Evolutionary conservation across 23 tunicate genomes (phyloP), one percentile per base, ranked within the genome.

Genomic region (Trididemnum clinides): DNA sequence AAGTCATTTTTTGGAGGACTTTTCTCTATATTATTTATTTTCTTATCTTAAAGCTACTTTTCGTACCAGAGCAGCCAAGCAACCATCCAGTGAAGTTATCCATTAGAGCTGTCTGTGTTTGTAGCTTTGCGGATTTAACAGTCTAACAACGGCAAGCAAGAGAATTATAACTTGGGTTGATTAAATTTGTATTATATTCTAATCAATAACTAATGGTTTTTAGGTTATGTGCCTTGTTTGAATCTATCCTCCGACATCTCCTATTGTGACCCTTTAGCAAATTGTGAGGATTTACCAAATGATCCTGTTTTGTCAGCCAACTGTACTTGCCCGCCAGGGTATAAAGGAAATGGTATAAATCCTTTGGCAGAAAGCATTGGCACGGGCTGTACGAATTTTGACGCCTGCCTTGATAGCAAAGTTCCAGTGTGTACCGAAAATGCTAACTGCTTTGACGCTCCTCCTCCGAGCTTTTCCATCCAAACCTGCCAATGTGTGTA

Each of bases 301-400:
- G 10, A 15, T 2, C 30, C 10, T 6, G 6, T 6, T 10, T 5
- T 2, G n/a, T 31, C 31, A 6, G 75, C 75, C 49, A 89, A 39
- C 44, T 94, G 98, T 76, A 49, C 58, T 19, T 94, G 98, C 73
- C 64, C 81, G 1, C 26, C 57, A 3, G 94, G 94, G 18, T 94
- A 76, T 59, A 50, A 72, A 4, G 98, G 98, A 50, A 86, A 94
- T 82, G 98, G 98, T 0, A 26, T 74, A 22, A 39, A 28, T 50
- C 63, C 51, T 1, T 51, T 0, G 4, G 25, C 81, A 0, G 33
- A 39, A 64, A 33, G 25, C 23, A 72, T n/a, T 0, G 94, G 94
- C 28, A 50, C 78, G 2, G 98, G 98, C 2, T 94, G 98, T 64
- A 10, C 28, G 34, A 64, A 92, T 57, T 27, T 69, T 31, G 50